Base-by-base conservation (phyloP, 1,140 invertebrate genomes). In the Drosophila setifemur region DNA sequence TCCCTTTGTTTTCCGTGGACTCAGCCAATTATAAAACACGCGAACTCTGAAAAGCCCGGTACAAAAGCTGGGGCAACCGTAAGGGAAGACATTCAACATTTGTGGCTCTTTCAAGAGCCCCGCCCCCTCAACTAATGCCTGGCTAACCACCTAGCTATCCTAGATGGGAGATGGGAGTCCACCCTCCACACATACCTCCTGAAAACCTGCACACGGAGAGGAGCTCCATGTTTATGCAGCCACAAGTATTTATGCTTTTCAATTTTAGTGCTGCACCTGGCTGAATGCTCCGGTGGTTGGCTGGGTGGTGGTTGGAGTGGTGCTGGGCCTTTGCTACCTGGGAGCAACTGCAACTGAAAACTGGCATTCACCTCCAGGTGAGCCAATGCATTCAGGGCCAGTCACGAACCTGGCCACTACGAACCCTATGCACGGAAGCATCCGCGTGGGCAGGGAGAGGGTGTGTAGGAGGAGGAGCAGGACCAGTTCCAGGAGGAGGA, bases 211-310 rank as follows among this genome's bases (percentile, higher is more conserved):
- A 33, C 28, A 48, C 16, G 33, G 9, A 25, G 50, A 12, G n/a
- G 37, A 33, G 52, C 57, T 43, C 35, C 43, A 45, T 63, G 39
- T 44, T 58, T 63, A 35, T 28, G 35, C 16, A 26, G 18, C 33
- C 26, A 31, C 16, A 42, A 35, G 58, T 63, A 63, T 63, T 63
- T 63, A 63, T 63, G 53, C 50, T 57, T 61, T 61, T 57, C 37
- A 61, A 61, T 57, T 61, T 63, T 58, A 60, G 53, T 63, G 37
- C 16, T 58, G 53, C 58, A 63, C 39, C 53, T 58, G 53, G 28
- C 16, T 57, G 37, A 45, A 45, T 33, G 28, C 40, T 18, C 8
- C 26, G 28, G 16, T n/a, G 37, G 37, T 19, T 18, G 37, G 11
- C n/a, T 9, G 5, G 14, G 25, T n/a, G 33, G 42, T 8, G 19